These are phyloP conservation scores for Lasioglossum vierecki DNA, from an alignment of 2,888 invertebrate species.

Conservation along the genomic window DNA sequence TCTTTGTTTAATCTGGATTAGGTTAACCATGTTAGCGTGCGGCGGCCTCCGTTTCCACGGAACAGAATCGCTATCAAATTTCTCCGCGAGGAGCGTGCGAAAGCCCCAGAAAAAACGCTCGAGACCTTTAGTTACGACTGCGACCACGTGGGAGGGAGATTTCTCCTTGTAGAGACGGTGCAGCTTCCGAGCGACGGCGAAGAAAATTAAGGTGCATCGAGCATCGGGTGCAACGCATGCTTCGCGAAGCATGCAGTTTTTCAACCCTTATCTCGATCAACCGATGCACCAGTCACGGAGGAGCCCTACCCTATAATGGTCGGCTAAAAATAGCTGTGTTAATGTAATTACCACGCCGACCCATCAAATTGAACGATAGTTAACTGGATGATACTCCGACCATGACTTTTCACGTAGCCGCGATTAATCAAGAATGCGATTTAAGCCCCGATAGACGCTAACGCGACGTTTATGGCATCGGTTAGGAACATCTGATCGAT, in stretches of 20 bases:
- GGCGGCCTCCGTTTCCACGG: background rate
- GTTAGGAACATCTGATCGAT: background rate
- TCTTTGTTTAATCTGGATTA: constrained; percentile 23
- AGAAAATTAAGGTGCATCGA: background rate
- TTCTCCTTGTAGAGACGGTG: background rate
- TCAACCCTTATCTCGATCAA: constrained; percentile 3
- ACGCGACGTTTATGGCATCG: background rate
- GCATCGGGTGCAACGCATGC: background rate
- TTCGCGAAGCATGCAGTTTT: too few relatives aligned
- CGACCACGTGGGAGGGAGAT: constrained; percentile 25
- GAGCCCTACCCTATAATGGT: background rate
- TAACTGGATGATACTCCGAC: background rate
- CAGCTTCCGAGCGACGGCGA: background rate
- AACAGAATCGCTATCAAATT: constrained; percentile 3
- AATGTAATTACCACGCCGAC: background rate
- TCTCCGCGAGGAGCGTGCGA: constrained; percentile 13
- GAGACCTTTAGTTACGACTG: background rate
- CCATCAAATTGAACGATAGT: background rate
- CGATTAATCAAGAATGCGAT: background rate
- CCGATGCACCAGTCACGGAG: background rate
- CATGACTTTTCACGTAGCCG: background rate
- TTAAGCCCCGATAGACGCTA: background rate
- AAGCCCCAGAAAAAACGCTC: constrained; percentile 15
- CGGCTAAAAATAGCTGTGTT: constrained; percentile 8
- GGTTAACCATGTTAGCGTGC: constrained; percentile 13